These are phyloP conservation scores for Acronicta alni DNA, from an alignment of 2,888 invertebrate species.

Conservation along the genomic window DNA sequence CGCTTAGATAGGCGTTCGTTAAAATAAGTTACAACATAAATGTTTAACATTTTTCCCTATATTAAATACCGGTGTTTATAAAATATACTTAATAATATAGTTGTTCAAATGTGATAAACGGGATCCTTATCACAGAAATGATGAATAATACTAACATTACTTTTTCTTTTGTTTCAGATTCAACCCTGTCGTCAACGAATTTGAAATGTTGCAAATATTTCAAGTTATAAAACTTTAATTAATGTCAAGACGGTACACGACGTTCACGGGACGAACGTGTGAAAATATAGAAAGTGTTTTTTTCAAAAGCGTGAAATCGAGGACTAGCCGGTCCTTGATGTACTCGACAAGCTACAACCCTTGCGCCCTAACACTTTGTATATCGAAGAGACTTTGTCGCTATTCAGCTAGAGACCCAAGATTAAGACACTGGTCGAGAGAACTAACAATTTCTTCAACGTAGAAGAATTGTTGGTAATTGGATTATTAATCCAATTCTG, in stretches of 20 bases:
- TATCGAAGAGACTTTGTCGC: constrained; percentile 84
- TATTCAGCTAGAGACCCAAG: constrained; percentile 90
- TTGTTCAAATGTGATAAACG: too few species aligned
- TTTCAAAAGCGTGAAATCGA: constrained; percentile 84
- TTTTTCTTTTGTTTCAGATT: constrained; percentile 81
- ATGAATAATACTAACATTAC: background rate
- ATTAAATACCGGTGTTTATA: too few species aligned
- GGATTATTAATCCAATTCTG: constrained; percentile 75
- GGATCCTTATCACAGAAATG: background rate
- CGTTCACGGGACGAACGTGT: constrained; percentile 73
- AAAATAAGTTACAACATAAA: too few species aligned
- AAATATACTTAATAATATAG: too few species aligned
- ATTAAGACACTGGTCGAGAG: constrained; percentile 89
- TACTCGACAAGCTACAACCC: constrained; percentile 87
- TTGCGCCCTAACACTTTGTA: constrained; percentile 84
- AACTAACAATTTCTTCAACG: constrained; percentile 78
- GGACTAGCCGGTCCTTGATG: constrained; percentile 89
- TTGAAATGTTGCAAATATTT: constrained; percentile 81
- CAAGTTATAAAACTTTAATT: constrained; percentile 79
- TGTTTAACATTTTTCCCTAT: too few species aligned
- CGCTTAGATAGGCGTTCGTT: too few species aligned
- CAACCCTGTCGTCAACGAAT: constrained; percentile 58
- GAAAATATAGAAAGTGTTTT: constrained; percentile 80
- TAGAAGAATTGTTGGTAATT: constrained; percentile 69
- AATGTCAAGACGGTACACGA: constrained; percentile 81